Evolutionary conservation across 1,140 invertebrate genomes (phyloP).

Genomic region (Drosophila miranda): DNA sequence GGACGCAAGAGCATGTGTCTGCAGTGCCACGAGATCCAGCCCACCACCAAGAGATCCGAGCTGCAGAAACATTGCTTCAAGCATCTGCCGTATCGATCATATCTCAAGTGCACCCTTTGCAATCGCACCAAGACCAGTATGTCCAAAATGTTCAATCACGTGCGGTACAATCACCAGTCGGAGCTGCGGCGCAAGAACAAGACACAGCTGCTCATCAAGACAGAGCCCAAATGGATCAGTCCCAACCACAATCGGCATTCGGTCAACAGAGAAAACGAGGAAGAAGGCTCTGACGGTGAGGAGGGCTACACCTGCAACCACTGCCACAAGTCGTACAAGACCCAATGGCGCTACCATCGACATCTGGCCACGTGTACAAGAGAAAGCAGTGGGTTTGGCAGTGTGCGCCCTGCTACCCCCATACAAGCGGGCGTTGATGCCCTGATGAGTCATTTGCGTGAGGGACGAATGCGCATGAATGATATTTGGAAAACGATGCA

Average conservation of each 20-base stretch:
- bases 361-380: constrained; percentile 33
- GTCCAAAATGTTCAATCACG: constrained; percentile 70
- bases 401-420: neutral
- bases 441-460: constrained; percentile 46
- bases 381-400: neutral
- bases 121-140: constrained; percentile 72
- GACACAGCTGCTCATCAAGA: constrained; percentile 56
- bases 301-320: constrained; percentile 26
- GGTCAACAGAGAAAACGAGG: neutral
- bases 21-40: constrained; percentile 54
- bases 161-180: constrained; percentile 66
- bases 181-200: constrained; percentile 64
- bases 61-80: constrained; percentile 74
- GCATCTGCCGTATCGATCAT: constrained; percentile 70
- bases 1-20: constrained; percentile 54
- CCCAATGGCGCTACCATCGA: constrained; percentile 38
- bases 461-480: constrained; percentile 45
- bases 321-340: constrained; percentile 47
- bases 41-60: constrained; percentile 49
- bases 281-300: neutral
- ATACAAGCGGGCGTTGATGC: constrained; percentile 22
- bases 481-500: constrained; percentile 42
- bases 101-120: constrained; percentile 70
- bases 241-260: constrained; percentile 5
- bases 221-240: constrained; percentile 47